Evolutionary conservation across 2,888 invertebrate genomes (phyloP), one percentile per base, ranked within the genome.

Genomic region (Phengaris alcon): DNA sequence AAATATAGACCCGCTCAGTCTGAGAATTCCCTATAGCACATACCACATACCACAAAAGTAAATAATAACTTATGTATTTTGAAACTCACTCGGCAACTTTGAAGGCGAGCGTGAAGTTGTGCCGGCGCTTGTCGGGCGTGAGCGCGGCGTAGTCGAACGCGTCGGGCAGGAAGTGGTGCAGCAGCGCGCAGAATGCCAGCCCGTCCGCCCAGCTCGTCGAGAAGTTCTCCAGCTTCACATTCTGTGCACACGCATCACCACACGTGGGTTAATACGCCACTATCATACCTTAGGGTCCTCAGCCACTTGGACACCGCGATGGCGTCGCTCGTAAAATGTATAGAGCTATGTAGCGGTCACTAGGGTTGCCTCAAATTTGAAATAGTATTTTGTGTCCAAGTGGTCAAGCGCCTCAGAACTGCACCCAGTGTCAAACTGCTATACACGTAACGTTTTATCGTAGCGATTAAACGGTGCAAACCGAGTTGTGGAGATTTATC

Each of bases 151-250:
- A 99, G 95, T 99, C 99, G 94, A 99, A 99, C 83, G 99, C 97
- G 88, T 98, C 97, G 79, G 99, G 99, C 92, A 97, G 96, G 95
- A 99, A 99, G 94, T 99, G 99, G 94, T 99, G 99, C 87, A 99
- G 96, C 84, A 99, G 96, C 85, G 99, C 99, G 94, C 99, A 99
- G 95, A 99, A 99, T 83, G 99, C 99, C 94, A 99, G 95, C 87
- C 99, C 99, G 94, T 99, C 97, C 94, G 97, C 97, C 99, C 99
- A 99, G 94, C 97, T 97, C 90, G 97, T 97, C 86, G 99, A 99
- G 95, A 99, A 99, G 95, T 99, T 99, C 89, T 97, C 98, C 95
- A 99, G 96, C 95, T 98, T 97, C 90, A 99, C 97, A 95, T 98
- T 97, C 98, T 99, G 94, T 69, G 90, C 81, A 74, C 69, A 70